Percentiles rank a stretch among this genome's conserved stretches.
Conservation (phyloP, 2,797 vertebrate species). For the Xerus rutilus region DNA sequence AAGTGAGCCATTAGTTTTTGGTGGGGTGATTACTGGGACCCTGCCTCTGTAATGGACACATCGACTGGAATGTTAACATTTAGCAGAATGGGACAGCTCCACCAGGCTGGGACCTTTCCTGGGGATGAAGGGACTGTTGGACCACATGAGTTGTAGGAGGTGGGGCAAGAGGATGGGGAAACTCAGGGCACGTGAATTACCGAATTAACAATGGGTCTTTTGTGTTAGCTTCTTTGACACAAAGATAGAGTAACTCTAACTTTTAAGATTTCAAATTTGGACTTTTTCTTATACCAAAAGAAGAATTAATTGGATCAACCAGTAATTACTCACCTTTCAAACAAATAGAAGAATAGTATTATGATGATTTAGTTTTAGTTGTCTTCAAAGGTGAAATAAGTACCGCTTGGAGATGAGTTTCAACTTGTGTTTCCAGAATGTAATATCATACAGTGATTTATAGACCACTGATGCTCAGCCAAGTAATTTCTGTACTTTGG, state of each 20-base stretch:
- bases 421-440: conserved; percentile 59
- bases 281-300: conserved; percentile 23
- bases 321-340: neutral
- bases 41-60: neutral
- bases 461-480: neutral
- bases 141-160: neutral
- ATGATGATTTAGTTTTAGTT: neutral
- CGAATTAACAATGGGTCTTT: neutral
- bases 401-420: neutral
- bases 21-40: neutral
- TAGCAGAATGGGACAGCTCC: neutral
- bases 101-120: neutral
- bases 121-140: neutral
- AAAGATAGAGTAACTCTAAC: neutral
- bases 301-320: conserved; percentile 11
- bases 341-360: neutral
- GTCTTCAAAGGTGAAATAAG: conserved; percentile 67
- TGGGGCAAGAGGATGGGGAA: neutral
- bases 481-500: conserved; percentile 56
- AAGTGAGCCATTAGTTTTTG: neutral
- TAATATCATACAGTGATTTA: conserved; percentile 61
- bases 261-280: conserved; percentile 23
- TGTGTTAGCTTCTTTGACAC: neutral
- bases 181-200: neutral
- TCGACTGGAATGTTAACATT: neutral